A percentile compares a stretch with the other conserved stretches of the same genome.
phyloP scores from a whole-genome alignment of 2,888 invertebrate genomes.

The Imbricaverruca yamaguchii region DNA sequence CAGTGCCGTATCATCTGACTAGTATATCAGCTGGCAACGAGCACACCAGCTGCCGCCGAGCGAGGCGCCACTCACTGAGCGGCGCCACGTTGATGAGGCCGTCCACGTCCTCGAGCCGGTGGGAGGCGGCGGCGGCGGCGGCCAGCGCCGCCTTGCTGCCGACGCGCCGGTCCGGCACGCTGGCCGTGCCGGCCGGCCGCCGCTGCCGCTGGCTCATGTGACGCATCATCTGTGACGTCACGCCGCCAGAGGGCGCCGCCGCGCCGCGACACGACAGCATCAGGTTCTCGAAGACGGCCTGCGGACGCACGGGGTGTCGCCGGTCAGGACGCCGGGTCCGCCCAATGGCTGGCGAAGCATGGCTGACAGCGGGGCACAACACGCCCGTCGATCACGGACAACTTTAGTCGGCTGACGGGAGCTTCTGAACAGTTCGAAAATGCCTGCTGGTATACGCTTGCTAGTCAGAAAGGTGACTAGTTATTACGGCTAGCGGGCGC shows the following conservation, averaged over 20 bases:
- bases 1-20: no score
- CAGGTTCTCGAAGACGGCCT: constrained; percentile 65
- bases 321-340: no score
- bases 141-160: not conserved
- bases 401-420: no score
- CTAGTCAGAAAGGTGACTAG: no score
- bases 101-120: constrained; percentile 53
- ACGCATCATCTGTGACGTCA: constrained; percentile 59
- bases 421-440: no score
- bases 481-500: no score
- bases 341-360: no score
- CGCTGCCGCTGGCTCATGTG: constrained; percentile 41
- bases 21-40: no score
- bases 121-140: constrained; percentile 33
- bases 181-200: not conserved
- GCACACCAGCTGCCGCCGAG: not conserved
- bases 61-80: constrained; percentile 48
- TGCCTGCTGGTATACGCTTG: no score
- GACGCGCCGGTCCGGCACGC: not conserved
- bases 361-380: no score
- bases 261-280: constrained; percentile 64
- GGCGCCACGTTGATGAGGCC: constrained; percentile 85
- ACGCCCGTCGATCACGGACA: no score
- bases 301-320: not conserved
- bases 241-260: constrained; percentile 58